Conservation (phyloP, 2,888 invertebrate genomes). For the Syrphus vitripennis region DNA sequence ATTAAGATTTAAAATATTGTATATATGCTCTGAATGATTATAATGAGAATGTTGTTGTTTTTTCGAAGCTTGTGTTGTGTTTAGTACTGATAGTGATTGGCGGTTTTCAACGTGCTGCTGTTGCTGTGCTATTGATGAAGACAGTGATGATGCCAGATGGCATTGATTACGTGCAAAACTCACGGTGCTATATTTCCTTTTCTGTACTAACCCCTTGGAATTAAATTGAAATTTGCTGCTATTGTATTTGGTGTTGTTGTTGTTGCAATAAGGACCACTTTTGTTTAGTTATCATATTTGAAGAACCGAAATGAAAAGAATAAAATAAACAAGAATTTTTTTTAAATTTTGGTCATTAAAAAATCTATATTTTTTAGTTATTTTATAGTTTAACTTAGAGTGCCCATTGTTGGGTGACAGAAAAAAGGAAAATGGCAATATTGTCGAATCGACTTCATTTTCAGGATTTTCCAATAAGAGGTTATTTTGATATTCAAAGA, state of each 20-base stretch:
- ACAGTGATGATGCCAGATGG: slow-evolving; percentile 38
- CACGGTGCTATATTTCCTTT: slow-evolving; percentile 56
- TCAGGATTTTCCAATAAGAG: too few relatives aligned
- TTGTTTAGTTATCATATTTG: background rate
- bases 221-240: slow-evolving; percentile 63
- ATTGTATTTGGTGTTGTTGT: slow-evolving; percentile 56
- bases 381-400: too few relatives aligned
- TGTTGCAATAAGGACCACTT: slow-evolving; percentile 60
- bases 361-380: too few relatives aligned
- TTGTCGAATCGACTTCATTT: too few relatives aligned
- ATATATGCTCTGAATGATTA: slow-evolving; percentile 10
- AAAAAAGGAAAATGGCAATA: too few relatives aligned
- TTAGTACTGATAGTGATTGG: slow-evolving; percentile 34
- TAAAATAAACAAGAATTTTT: background rate
- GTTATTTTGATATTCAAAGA: too few relatives aligned
- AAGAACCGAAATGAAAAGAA: background rate
- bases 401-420: too few relatives aligned
- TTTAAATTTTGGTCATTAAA: too few relatives aligned
- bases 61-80: slow-evolving; percentile 30
- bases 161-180: slow-evolving; percentile 53
- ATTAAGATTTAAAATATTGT: slow-evolving; percentile 40
- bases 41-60: slow-evolving; percentile 24
- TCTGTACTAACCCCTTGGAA: slow-evolving; percentile 61
- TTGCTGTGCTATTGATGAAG: slow-evolving; percentile 26
- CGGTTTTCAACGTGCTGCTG: slow-evolving; percentile 34